Base-by-base conservation (phyloP, 2,888 invertebrate species). In the Empis stercorea region DNA sequence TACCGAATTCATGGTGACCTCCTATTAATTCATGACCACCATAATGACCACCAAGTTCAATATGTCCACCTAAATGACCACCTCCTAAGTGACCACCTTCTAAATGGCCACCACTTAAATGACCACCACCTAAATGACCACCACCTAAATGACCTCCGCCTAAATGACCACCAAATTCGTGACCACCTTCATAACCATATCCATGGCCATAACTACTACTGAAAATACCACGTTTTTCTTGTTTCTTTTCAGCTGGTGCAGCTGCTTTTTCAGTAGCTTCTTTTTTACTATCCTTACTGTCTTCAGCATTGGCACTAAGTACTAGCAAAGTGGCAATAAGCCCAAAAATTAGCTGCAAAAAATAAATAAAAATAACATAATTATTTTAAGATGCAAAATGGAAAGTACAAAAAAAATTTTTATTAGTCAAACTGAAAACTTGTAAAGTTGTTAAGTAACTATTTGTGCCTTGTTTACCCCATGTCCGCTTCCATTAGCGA, bases 141-240 rank as follows among this genome's bases (percentile, higher is more conserved):
- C 47, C 27, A 9, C 59, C 58, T 20, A 57, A 56, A 10, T 55
- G 57, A 44, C 54, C 55, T 44, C 66, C 64, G 50, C 71, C 71
- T 37, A 48, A 52, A 45, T 47, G 40, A 43, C 38, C 10, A 73
- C 72, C 44, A 7, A 56, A 58, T 44, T 53, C 54, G 15, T 49
- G 46, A 27, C 43, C 46, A 32, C 56, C 57, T 37, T 59, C 61
- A 9, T 45, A 38, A 71, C 52, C 48, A 14, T 32, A 44, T 30
- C 52, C 50, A 40, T 48, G 46, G 67, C 63, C 56, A 45, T 56
- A 55, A 16, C 66, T 65, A 43, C 63, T 56, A 48, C 70, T 70
- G 56, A 73, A 72, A 53, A 86, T 72, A 50, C 86, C 85, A 58
- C 86, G 79, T 66, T 86, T 86, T 58, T 83, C 84, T 61, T 82